Evolutionary conservation across 2,797 vertebrate genomes (phyloP).

Genomic region (Neomorphus geoffroyi): DNA sequence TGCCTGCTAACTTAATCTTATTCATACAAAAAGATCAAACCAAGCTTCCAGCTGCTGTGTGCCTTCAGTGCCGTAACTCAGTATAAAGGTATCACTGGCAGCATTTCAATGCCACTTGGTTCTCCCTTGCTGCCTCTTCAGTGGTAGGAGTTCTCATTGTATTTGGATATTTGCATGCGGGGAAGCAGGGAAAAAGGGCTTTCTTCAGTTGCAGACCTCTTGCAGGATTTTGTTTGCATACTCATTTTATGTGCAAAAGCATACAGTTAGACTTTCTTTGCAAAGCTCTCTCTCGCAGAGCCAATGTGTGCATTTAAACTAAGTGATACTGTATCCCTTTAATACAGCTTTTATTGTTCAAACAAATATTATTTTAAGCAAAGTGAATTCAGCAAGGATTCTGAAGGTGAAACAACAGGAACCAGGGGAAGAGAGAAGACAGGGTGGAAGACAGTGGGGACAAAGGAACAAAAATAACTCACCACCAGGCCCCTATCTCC

Average conservation of each 20-base stretch:
- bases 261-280: background rate
- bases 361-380: constrained; percentile 45
- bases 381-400: constrained; percentile 20
- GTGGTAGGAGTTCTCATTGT: background rate
- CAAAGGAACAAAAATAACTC: background rate
- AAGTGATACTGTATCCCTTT: background rate
- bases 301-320: constrained; percentile 21
- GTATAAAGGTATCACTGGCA: background rate
- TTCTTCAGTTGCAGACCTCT: constrained; percentile 17
- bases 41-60: constrained; percentile 14
- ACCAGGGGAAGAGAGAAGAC: background rate
- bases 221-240: constrained; percentile 20
- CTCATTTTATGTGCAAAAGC: background rate
- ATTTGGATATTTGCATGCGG: background rate
- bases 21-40: constrained; percentile 25
- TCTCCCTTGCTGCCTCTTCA: background rate
- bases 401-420: background rate
- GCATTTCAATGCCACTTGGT: background rate
- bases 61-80: background rate
- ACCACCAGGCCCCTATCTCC: background rate
- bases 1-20: constrained; percentile 9
- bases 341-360: constrained; percentile 31
- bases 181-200: background rate
- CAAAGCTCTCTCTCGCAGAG: background rate
- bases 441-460: background rate